These are phyloP conservation scores for Euphonia xanthogaster DNA, from an alignment of 2,797 vertebrate species.

Conservation along the genomic window DNA sequence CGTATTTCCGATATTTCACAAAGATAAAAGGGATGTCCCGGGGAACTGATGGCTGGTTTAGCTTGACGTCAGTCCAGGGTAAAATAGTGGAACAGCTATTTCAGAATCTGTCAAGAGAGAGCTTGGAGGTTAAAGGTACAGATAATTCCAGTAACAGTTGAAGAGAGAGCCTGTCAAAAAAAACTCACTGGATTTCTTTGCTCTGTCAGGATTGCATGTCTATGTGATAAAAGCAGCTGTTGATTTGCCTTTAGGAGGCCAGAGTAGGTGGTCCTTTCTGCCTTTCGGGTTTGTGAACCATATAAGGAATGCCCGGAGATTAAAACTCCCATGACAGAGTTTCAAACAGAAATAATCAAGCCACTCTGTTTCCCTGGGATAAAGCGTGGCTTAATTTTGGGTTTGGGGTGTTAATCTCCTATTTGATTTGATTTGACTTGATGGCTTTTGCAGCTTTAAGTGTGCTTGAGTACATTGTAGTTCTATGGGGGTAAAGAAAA, in stretches of 20 bases:
- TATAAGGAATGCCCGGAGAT: neutral
- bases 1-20: constrained; percentile 35
- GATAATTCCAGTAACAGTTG: neutral
- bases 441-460: neutral
- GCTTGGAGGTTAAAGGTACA: constrained; percentile 1
- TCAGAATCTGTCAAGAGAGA: constrained; percentile 18
- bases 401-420: neutral
- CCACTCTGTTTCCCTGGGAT: neutral
- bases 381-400: neutral
- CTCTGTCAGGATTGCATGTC: neutral
- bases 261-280: neutral
- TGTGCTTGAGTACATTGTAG: neutral
- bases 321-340: constrained; percentile 1
- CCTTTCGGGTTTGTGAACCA: neutral
- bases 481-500: neutral
- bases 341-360: constrained; percentile 37
- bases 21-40: constrained; percentile 33
- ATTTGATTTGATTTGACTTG: neutral
- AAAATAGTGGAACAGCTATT: constrained; percentile 38
- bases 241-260: neutral
- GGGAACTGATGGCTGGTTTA: constrained; percentile 9
- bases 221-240: neutral
- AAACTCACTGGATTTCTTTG: neutral
- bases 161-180: neutral
- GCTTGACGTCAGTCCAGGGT: constrained; percentile 15